Conservation (phyloP, 30 jellyfish, hydroid and myxozoan genomes). For the Chrysaora quinquecirrha region DNA sequence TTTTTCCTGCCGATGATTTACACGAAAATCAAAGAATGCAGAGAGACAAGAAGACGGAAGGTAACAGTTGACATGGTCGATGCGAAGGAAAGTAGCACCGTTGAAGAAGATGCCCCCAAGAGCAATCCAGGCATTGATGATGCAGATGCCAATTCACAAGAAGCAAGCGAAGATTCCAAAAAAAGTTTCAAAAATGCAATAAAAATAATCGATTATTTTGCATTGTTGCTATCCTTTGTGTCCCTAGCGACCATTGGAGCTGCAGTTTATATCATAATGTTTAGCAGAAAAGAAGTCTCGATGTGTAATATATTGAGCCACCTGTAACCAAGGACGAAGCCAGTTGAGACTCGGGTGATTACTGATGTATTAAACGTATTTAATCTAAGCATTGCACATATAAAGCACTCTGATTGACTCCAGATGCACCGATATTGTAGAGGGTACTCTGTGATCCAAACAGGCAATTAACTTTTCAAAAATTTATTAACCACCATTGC, state of each 20-base stretch:
- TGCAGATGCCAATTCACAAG: not conserved
- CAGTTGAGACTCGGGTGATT: too few relatives aligned
- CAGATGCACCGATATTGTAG: too few relatives aligned
- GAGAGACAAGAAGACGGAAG: slow-evolving; percentile 1
- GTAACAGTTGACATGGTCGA: not conserved
- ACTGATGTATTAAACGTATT: too few relatives aligned
- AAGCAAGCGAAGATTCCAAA: not conserved
- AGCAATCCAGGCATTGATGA: not conserved
- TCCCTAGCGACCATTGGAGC: not conserved
- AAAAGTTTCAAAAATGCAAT: not conserved
- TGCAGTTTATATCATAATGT: too few relatives aligned
- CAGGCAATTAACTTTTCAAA: too few relatives aligned
- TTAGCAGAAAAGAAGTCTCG: too few relatives aligned
- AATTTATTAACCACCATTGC: too few relatives aligned
- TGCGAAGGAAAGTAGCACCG: not conserved
- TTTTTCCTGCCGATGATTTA: not conserved
- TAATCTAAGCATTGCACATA: too few relatives aligned
- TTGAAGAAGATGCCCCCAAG: not conserved
- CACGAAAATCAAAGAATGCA: not conserved
- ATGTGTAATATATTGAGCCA: too few relatives aligned
- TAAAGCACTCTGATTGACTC: too few relatives aligned
- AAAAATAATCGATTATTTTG: slow-evolving; percentile 6
- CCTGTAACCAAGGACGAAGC: too few relatives aligned
- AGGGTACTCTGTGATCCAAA: too few relatives aligned
- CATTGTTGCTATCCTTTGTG: not conserved